Conservation (phyloP, 2,888 invertebrate species). For the Coronaproctus castanopsis region DNA sequence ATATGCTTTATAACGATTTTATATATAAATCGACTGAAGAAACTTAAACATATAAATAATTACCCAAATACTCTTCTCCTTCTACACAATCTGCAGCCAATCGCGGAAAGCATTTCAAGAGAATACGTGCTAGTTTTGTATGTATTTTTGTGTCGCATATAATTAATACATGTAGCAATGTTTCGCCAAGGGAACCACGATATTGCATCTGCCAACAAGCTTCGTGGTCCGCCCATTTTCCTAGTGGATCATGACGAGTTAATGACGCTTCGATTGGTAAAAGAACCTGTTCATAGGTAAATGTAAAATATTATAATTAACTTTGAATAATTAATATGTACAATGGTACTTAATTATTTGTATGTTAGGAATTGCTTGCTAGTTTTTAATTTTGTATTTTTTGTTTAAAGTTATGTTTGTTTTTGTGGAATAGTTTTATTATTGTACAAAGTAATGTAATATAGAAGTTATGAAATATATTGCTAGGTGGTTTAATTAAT, state of each 20-base stretch:
- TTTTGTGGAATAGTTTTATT: too few species aligned
- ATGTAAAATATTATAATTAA: not conserved
- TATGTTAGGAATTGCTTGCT: not conserved
- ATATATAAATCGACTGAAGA: too few species aligned
- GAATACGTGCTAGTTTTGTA: conserved; percentile 63
- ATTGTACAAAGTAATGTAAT: too few species aligned
- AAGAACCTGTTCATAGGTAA: conserved; percentile 34
- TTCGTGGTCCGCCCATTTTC: conserved; percentile 73
- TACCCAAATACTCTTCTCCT: conserved; percentile 89
- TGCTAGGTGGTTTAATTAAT: too few species aligned
- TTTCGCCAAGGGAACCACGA: conserved; percentile 86
- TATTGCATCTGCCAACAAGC: conserved; percentile 97
- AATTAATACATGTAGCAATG: conserved; percentile 78
- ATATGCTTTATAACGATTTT: too few species aligned
- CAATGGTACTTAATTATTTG: not conserved
- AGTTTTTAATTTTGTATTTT: not conserved
- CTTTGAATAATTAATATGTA: not conserved
- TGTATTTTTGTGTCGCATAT: conserved; percentile 68
- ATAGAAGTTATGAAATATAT: too few species aligned
- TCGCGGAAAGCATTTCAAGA: conserved; percentile 78
- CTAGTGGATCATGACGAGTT: conserved; percentile 65
- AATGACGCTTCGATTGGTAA: conserved; percentile 70
- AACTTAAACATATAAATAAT: too few species aligned
- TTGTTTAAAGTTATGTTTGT: too few species aligned
- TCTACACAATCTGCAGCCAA: conserved; percentile 84